phyloP scores from a whole-genome alignment of 2,113 vertebrate genomes.

The Podarcis cretensis region DNA sequence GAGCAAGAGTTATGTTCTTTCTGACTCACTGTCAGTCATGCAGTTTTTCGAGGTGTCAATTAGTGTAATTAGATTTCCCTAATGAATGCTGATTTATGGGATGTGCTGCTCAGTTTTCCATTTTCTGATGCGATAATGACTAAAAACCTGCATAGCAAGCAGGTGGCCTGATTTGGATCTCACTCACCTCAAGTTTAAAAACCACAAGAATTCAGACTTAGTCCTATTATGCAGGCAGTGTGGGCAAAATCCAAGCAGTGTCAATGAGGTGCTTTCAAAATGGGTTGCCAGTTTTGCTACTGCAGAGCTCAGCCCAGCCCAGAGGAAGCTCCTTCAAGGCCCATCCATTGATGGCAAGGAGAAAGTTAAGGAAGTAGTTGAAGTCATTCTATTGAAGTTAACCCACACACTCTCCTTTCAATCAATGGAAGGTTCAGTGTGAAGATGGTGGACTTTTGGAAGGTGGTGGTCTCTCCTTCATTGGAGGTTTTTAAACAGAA shows the following conservation, averaged over 20 bases:
- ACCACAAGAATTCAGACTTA: background rate
- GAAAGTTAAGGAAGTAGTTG: background rate
- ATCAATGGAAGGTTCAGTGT: background rate
- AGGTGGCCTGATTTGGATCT: background rate
- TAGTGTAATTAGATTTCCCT: conserved; percentile 1
- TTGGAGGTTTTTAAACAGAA: no score
- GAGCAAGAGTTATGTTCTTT: background rate
- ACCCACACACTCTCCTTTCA: no score
- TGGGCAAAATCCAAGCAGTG: background rate
- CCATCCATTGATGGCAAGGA: background rate
- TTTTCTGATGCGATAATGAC: background rate
- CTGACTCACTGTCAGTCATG: background rate
- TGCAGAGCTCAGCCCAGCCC: background rate
- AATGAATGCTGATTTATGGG: background rate
- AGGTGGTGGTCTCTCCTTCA: no score
- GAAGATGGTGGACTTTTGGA: background rate
- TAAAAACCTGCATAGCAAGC: background rate
- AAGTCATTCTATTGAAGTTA: background rate
- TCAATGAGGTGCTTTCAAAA: background rate
- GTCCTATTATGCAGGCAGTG: background rate
- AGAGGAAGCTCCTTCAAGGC: background rate
- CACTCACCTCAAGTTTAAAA: background rate
- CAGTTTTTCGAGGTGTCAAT: background rate
- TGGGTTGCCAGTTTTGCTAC: background rate
- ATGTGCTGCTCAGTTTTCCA: background rate